phyloP scores from a whole-genome alignment of 1,140 invertebrate genomes.

The Drosophila sechellia region DNA sequence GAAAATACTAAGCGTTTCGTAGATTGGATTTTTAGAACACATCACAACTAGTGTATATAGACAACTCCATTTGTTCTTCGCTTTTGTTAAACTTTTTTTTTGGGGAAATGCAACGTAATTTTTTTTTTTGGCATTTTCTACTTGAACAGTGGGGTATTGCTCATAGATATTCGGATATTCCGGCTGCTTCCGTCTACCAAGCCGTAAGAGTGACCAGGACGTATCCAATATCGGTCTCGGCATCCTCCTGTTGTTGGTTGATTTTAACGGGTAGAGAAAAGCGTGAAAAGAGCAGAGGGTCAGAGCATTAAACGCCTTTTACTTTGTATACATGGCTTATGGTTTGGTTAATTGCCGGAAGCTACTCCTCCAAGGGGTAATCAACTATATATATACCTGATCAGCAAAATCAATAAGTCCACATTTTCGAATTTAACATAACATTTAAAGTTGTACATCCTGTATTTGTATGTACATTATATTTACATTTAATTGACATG shows the following conservation, averaged over 20 bases:
- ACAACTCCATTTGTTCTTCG: slow-evolving; percentile 47
- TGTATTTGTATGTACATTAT: neutral
- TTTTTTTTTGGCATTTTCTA: slow-evolving; percentile 58
- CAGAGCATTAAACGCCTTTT: slow-evolving; percentile 58
- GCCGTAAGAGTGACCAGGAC: slow-evolving; percentile 86
- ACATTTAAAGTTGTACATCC: neutral
- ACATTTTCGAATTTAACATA: neutral
- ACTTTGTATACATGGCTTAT: slow-evolving; percentile 73
- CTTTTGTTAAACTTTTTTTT: slow-evolving; percentile 26
- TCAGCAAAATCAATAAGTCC: neutral
- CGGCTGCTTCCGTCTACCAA: slow-evolving; percentile 84
- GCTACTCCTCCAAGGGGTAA: neutral
- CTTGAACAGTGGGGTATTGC: slow-evolving; percentile 41
- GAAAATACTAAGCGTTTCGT: slow-evolving; percentile 34
- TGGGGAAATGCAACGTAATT: slow-evolving; percentile 40
- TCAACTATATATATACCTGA: neutral
- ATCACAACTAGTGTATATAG: slow-evolving; percentile 39
- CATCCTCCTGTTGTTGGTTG: slow-evolving; percentile 74
- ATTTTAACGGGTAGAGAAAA: slow-evolving; percentile 39
- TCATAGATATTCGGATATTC: slow-evolving; percentile 20
- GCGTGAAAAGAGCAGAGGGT: slow-evolving; percentile 70
- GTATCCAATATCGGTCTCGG: slow-evolving; percentile 85
- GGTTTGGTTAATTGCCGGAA: slow-evolving; percentile 24
- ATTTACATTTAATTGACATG: neutral
- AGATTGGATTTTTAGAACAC: slow-evolving; percentile 47